These are phyloP conservation scores for Scrobipalpa atriplicella DNA, from an alignment of 2,888 invertebrate genomes.

Conservation along the genomic window DNA sequence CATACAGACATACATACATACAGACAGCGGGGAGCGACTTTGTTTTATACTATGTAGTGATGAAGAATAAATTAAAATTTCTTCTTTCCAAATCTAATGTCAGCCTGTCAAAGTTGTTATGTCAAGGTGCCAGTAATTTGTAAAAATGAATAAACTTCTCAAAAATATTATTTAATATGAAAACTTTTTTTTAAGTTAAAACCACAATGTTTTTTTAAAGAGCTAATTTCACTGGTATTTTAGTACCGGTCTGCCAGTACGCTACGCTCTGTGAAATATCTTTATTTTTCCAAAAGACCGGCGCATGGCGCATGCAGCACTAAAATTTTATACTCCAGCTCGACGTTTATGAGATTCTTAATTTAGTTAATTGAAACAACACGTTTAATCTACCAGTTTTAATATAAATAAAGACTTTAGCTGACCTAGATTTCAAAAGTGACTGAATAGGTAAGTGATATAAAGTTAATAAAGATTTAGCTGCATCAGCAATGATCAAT, in stretches of 20 bases:
- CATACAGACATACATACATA: no score
- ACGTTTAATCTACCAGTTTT: background rate
- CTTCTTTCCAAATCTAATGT: no score
- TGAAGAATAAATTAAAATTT: no score
- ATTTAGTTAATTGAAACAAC: conserved; percentile 4
- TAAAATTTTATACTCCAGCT: conserved; percentile 6
- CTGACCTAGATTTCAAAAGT: background rate
- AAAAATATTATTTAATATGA: no score
- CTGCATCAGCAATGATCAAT: background rate
- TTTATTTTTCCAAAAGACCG: conserved; percentile 16
- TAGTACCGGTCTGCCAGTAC: background rate
- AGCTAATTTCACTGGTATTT: no score
- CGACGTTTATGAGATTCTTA: conserved; percentile 2
- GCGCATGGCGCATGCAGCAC: conserved; percentile 10
- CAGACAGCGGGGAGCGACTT: no score
- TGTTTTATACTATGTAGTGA: no score
- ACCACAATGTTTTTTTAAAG: no score
- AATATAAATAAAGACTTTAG: background rate
- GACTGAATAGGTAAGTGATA: background rate
- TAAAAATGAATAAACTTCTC: no score
- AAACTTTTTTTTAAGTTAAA: no score
- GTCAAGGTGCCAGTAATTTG: no score
- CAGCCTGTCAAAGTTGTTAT: no score
- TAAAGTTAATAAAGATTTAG: background rate
- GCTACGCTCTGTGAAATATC: background rate